phyloP scores from a whole-genome alignment of 2,113 vertebrate species.

The Probosciger aterrimus region DNA sequence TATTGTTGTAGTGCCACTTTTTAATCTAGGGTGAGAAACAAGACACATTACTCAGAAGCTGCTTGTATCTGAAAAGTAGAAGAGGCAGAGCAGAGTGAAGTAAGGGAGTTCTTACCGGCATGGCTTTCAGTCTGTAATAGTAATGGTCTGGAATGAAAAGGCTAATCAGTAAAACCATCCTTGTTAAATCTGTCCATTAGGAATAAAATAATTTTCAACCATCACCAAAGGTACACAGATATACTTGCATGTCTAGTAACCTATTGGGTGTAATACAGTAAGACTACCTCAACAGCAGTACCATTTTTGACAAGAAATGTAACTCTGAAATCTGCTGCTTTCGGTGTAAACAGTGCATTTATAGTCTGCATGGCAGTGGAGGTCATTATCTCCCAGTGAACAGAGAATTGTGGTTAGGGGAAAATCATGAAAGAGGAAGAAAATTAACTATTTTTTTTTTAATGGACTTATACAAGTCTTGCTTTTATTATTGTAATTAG shows the following conservation, averaged over 20 bases:
- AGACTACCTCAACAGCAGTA: background rate
- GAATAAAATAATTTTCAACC: background rate
- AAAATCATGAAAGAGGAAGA: slow-evolving; percentile 48
- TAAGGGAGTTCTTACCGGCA: background rate
- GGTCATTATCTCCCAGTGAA: slow-evolving; percentile 70
- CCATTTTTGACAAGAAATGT: slow-evolving; percentile 35
- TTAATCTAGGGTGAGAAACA: background rate
- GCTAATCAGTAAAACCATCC: background rate
- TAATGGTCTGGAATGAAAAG: background rate
- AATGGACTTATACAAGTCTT: slow-evolving; percentile 55
- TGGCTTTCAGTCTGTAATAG: background rate
- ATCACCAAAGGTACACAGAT: background rate
- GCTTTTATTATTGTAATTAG: slow-evolving; percentile 65
- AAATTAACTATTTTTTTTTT: slow-evolving; percentile 20
- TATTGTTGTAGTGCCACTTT: background rate
- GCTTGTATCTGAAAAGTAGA: background rate
- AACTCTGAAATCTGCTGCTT: slow-evolving; percentile 8
- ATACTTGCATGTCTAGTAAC: background rate
- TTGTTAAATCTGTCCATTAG: background rate
- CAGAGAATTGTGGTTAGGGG: slow-evolving; percentile 38
- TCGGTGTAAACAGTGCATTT: slow-evolving; percentile 47
- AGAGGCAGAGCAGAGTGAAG: background rate
- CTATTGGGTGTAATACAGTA: background rate
- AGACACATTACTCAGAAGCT: background rate
- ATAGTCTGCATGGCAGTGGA: slow-evolving; percentile 53